Base-by-base conservation (phyloP, 2,888 invertebrate species). In the Nomada fucata region DNA sequence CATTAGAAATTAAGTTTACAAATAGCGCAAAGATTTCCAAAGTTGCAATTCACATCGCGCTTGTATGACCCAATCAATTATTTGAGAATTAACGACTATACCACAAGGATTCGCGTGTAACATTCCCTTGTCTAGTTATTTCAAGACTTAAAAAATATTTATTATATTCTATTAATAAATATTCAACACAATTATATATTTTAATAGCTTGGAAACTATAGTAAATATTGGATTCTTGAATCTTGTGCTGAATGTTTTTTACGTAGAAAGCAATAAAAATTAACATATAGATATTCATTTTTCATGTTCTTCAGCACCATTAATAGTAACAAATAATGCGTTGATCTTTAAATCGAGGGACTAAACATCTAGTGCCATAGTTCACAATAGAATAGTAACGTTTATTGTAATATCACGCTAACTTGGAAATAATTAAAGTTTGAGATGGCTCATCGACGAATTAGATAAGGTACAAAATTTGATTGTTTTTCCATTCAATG, bases 401-500 rank as follows among this genome's bases (percentile, higher is more conserved):
- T 36, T 72, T 47, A 68, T 53, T 36, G 11, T 53, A 64, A 64
- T n/a, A n/a, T 50, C 18, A n/a, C 55, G 18, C 23, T 64, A 23
- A 55, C 13, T 78, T 53, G 20, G 23, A 29, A 36, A 63, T 29
- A 10, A 52, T 65, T 42, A 42, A 71, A 67, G 71, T 55, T 23
- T 65, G 61, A 79, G 50, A 50, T 60, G 42, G 52, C 23, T 36
- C 42, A 72, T 52, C 71, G 52, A 68, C 61, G 18, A 76, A 68
- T 63, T 61, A 53, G 55, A 80, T 71, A 68, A 67, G n/a, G 50
- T 60, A 23, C 63, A 76, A 59, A 20, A 15, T 5, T 65, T 13
- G n/a, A 63, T 70, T 42, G 18, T 47, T 57, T 18, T 26, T 26
- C 20, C 1, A 29, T 26, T 60, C 23, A 26, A 1, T 10, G 7